Evolutionary conservation across 2,113 vertebrate species (phyloP).

Genomic region (Condylura cristata): DNA sequence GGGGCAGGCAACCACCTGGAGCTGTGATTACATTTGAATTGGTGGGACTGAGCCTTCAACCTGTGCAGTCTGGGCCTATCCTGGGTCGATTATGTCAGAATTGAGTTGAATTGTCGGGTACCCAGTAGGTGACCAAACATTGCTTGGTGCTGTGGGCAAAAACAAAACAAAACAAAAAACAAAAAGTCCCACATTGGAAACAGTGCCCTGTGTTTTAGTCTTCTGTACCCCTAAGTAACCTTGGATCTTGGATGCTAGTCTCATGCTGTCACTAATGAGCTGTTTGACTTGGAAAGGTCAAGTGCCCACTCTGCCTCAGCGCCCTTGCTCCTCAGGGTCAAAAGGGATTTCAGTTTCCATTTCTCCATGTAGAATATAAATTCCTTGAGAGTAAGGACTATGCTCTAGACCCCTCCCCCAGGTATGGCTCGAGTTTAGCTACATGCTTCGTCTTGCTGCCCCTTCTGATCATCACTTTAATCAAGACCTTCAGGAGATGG

Average conservation of each 20-base stretch:
- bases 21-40: too few species aligned
- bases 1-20: too few species aligned
- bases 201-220: neutral
- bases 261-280: neutral
- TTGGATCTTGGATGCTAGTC: neutral
- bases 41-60: neutral
- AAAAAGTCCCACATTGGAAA: neutral
- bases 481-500: neutral
- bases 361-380: neutral
- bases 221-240: neutral
- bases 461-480: conserved; percentile 7
- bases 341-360: neutral
- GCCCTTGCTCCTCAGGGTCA: neutral
- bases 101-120: neutral
- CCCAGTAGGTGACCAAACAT: neutral
- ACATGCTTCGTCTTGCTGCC: neutral
- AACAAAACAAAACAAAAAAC: too few species aligned
- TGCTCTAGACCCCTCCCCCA: neutral
- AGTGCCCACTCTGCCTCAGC: neutral
- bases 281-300: neutral
- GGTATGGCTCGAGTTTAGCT: neutral
- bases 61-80: neutral
- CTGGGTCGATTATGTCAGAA: too few species aligned
- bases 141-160: neutral
- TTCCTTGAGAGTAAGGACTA: neutral